Evolutionary conservation across 2,888 invertebrate genomes (phyloP), one percentile per base, ranked within the genome.

Genomic region (Sarcophaga caerulescens): DNA sequence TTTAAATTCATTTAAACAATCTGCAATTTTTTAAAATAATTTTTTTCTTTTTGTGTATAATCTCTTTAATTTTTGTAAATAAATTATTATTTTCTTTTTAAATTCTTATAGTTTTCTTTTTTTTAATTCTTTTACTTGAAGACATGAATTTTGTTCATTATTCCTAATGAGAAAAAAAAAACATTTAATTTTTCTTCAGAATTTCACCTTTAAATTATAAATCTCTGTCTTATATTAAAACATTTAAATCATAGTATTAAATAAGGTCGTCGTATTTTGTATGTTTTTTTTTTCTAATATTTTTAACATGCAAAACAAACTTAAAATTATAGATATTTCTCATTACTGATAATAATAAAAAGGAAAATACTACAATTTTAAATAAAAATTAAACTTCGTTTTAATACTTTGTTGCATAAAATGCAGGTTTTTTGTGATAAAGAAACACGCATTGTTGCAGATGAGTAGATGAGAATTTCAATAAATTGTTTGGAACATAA

Each of bases 51-150:
- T 14, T 78, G 59, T 80, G 78, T 78, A 69, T 73, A 74, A 52
- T 60, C 60, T 0, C 57, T 69, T 84, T 21, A 69, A 45, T 82
- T 79, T 79, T 68, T 84, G 85, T 85, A 85, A 82, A 85, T 85
- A 85, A 75, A 74, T 75, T 85, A 65, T 81, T 85, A 35, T 35
- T 35, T 35, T 10, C 35, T 35, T 35, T 35, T 35, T 35, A 8
- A 35, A 35, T 35, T 35, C 35, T 8, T 35, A 35, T 35, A 35
- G 35, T 35, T 35, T 8, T 35, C 10, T 4, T 35, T 35, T 35
- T 35, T 35, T 35, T 8, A 35, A 35, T 35, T 35, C 2, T 35
- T 35, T 35, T 8, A 35, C 3, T 35, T 35, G 8, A 35, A 35
- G 35, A 35, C 1, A 35, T 74, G 35, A n/a, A 19, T 19, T 57